Base-by-base conservation (phyloP, 2,888 invertebrate species). In the Plebejus melissa region DNA sequence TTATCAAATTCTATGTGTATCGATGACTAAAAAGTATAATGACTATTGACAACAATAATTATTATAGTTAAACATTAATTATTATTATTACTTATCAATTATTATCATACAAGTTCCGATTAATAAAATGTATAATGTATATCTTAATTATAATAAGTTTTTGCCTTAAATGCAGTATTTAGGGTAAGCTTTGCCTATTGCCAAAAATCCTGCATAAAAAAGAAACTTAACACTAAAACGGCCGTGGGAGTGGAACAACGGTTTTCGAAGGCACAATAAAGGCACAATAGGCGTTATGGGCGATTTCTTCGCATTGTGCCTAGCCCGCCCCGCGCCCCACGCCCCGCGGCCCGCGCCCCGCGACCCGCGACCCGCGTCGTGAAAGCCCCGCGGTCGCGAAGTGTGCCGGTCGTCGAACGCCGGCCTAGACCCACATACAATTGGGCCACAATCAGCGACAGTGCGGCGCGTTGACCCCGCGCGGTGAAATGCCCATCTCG, bases 361-460 rank as follows among this genome's bases (percentile, higher is more conserved):
- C 87, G 58, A 2, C 65, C 65, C 65, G 65, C 65, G 65, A 65
- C 9, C 57, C 83, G 87, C 88, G 89, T 88, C 90, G 91, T 90
- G 92, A 92, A 91, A 91, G 91, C 91, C 88, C 89, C 78, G 87
- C 86, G 87, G 82, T 82, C 87, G 86, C 87, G 89, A 90, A 92
- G 91, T 94, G 88, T 92, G 93, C 84, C 94, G 93, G 94, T 94
- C 93, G 90, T 90, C 90, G 94, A 91, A 91, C 93, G 93, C 91
- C 92, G 94, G 92, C 94, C 94, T 94, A 94, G 94, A 94, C 94
- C 94, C 88, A 94, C 92, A 88, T 94, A 87, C 82, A 93, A 94
- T 94, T 93, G 91, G 94, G 93, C 84, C 92, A 92, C 89, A 93
- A 94, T 93, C 92, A 93, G 93, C 89, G 94, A 94, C 89, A 94